Conservation (phyloP, 1,140 invertebrate species). For the Nomia melanderi region DNA sequence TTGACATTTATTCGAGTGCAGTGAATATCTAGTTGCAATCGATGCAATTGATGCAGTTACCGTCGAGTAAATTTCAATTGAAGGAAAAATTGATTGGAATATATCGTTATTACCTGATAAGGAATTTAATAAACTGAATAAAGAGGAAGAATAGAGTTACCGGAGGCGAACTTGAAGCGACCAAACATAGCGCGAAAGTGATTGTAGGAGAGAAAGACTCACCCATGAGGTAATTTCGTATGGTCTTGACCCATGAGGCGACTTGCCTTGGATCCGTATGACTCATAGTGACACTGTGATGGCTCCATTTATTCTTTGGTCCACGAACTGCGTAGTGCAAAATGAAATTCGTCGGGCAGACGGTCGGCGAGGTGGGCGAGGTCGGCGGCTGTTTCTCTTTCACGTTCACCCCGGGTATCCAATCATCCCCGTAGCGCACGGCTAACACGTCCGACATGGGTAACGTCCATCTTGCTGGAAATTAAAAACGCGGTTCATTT, state of each 20-base stretch:
- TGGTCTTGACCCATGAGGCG: constrained; percentile 84
- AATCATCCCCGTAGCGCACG: constrained; percentile 79
- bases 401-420: constrained; percentile 59
- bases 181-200: too few species aligned
- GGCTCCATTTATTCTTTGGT: constrained; percentile 83
- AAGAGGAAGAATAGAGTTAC: too few species aligned
- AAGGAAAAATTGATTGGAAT: too few species aligned
- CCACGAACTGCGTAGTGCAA: constrained; percentile 84
- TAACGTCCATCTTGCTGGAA: constrained; percentile 81
- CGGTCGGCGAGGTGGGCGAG: constrained; percentile 61
- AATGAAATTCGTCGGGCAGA: constrained; percentile 82
- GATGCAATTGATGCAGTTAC: too few species aligned
- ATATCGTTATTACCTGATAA: too few species aligned
- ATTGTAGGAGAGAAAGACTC: constrained; percentile 45
- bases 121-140: too few species aligned
- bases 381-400: constrained; percentile 55
- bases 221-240: constrained; percentile 81
- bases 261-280: constrained; percentile 84
- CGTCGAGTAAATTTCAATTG: too few species aligned
- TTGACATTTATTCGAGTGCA: too few species aligned
- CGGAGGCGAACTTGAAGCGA: too few species aligned
- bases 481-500: too few species aligned
- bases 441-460: constrained; percentile 82
- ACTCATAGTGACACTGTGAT: constrained; percentile 82
- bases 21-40: too few species aligned